Evolutionary conservation across 2,797 vertebrate genomes (phyloP).

Genomic region (Hemibagrus guttatus): DNA sequence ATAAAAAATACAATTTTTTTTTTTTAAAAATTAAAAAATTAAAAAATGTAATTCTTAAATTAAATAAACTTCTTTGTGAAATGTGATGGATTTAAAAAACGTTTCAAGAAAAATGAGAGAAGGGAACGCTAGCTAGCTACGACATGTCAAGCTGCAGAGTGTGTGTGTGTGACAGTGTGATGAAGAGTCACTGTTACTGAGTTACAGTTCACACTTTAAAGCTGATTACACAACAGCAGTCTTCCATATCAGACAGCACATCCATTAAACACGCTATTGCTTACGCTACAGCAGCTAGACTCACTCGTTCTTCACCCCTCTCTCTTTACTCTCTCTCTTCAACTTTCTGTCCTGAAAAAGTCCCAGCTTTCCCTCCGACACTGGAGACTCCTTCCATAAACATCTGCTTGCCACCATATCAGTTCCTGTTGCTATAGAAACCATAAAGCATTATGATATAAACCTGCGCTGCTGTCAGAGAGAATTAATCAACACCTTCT

Average conservation of each 20-base stretch:
- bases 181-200: too few relatives aligned
- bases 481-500: neutral
- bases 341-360: too few relatives aligned
- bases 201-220: too few relatives aligned
- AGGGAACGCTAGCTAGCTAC: neutral
- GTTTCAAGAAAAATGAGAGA: neutral
- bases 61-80: neutral
- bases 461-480: neutral
- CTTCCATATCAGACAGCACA: too few relatives aligned
- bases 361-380: neutral
- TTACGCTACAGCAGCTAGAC: too few relatives aligned
- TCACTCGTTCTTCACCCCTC: too few relatives aligned
- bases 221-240: too few relatives aligned
- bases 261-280: too few relatives aligned
- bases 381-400: constrained; percentile 12
- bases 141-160: too few relatives aligned
- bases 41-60: neutral
- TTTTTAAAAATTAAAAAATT: neutral
- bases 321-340: too few relatives aligned
- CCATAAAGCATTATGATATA: neutral
- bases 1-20: too few relatives aligned
- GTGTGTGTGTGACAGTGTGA: neutral
- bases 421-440: neutral
- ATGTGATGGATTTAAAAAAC: neutral
- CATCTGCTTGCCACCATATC: neutral